Evolutionary conservation across 2,113 vertebrate species (phyloP), one percentile per base, ranked within the genome.

Genomic region (Vicugna pacos): DNA sequence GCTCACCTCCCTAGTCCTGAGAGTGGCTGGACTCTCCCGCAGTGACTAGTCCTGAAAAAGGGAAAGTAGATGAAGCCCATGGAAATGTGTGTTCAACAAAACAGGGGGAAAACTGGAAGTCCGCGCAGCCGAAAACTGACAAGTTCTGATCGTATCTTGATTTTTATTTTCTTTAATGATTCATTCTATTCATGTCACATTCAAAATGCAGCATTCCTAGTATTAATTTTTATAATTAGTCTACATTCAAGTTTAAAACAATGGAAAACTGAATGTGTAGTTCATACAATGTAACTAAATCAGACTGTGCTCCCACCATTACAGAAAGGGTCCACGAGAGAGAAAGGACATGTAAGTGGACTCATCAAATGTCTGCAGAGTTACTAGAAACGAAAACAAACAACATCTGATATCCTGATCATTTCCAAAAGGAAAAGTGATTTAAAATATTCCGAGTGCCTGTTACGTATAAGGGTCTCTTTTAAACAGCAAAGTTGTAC

Each of bases 161-260:
- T 16, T 95, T 93, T 76, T 28, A 46, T 90, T 89, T 89, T 38
- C 58, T 96, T 95, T n/a, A 67, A 81, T 64, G 81, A 79, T 70
- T 92, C n/a, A 4, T 60, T 91, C n/a, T 62, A 24, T 81, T 46
- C 24, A 19, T 81, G 35, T 72, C 13, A 72, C 15, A 95, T 52
- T 91, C 64, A 76, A 85, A 89, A 82, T 60, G 3, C 5, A 32
- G 4, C 30, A 81, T 85, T 84, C 48, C 60, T 81, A 64, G 60
- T 82, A 60, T 54, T 64, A 77, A 15, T 85, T 79, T 89, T 79
- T 65, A 73, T 80, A 60, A 77, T 6, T 22, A 58, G 58, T 70
- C 28, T 75, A 8, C 79, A 42, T 56, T 30, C 62, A 83, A 46
- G 16, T 70, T 75, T 95, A 70, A 91, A 94, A 62, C 20, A 62